Base-by-base conservation (phyloP, 2,113 vertebrate species). In the Calonectris borealis region DNA sequence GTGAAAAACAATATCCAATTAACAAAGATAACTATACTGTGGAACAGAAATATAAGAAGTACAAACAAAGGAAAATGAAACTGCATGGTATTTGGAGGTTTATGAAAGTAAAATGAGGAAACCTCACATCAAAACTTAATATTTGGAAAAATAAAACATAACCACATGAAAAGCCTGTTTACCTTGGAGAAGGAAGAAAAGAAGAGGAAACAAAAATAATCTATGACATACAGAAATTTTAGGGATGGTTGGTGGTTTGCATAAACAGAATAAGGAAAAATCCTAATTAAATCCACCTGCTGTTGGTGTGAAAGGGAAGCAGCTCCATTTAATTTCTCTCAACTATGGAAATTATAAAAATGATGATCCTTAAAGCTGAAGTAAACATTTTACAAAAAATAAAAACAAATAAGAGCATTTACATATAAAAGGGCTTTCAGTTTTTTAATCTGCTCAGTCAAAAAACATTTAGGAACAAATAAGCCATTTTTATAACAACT, bases 1-100 rank as follows among this genome's bases (percentile, higher is more conserved):
- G 58, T 34, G 71, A 93, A 96, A 95, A 90, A 84, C 65, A 95
- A 72, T 93, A 94, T 71, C 34, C 38, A 97, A 94, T 94, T 96
- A 96, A 90, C 38, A 92, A 57, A 96, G 36, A 86, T 61, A 96
- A 96, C 58, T n/a, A 21, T 32, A 80, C 54, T 57, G 29, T 87
- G 46, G 75, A 95, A 86, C 55, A 87, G 65, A 88, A 90, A 78
- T 46, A 69, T 24, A 34, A 86, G 77, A 83, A 81, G 55, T 89
- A 77, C 60, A 96, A 95, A 91, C 54, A 94, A 73, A 94, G 20
- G n/a, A 54, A 92, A 96, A 95, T 87, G 46, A 84, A 87, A 76
- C 49, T 51, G 16, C 18, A 78, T 48, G 3, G 10, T 65, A 5
- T 83, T 79, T 81, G 46, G 20, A 76, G 36, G 66, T 51, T 92